phyloP scores from a whole-genome alignment of 2,888 invertebrate species.

The Plagiodera versicolora region DNA sequence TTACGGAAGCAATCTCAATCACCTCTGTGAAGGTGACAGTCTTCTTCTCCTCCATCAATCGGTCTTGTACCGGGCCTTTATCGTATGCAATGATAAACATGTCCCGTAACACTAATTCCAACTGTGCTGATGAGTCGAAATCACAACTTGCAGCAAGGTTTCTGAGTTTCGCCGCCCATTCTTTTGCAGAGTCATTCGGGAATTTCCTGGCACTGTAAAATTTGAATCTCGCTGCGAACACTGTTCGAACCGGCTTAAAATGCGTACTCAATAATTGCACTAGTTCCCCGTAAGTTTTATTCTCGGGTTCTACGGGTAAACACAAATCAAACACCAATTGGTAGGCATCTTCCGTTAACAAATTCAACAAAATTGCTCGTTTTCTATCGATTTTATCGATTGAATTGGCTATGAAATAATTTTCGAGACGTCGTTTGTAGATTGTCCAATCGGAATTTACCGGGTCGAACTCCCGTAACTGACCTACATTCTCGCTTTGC shows the following conservation, averaged over 20 bases:
- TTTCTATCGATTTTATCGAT: neutral
- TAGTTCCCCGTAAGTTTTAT: neutral
- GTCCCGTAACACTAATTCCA: constrained; percentile 8
- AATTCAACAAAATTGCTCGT: neutral
- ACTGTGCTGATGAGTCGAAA: neutral
- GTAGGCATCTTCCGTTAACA: neutral
- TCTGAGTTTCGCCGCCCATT: constrained; percentile 10
- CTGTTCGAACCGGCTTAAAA: neutral
- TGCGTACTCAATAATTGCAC: neutral
- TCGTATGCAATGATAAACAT: constrained; percentile 16
- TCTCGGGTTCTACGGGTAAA: neutral
- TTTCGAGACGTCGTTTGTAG: constrained; percentile 2
- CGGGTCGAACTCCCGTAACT: constrained; percentile 1
- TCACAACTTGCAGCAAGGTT: neutral
- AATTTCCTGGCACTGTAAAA: neutral
- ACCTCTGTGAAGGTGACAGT: constrained; percentile 1
- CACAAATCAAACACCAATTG: neutral
- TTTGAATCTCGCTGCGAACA: neutral
- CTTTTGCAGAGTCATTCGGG: neutral
- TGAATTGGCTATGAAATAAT: neutral
- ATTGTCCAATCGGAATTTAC: neutral
- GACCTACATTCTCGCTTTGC: neutral
- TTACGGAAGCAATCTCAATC: constrained; percentile 7
- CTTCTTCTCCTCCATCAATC: constrained; percentile 15
- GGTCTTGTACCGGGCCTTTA: constrained; percentile 14